Evolutionary conservation across 2,113 vertebrate species (phyloP).

Genomic region (Rostratula benghalensis): DNA sequence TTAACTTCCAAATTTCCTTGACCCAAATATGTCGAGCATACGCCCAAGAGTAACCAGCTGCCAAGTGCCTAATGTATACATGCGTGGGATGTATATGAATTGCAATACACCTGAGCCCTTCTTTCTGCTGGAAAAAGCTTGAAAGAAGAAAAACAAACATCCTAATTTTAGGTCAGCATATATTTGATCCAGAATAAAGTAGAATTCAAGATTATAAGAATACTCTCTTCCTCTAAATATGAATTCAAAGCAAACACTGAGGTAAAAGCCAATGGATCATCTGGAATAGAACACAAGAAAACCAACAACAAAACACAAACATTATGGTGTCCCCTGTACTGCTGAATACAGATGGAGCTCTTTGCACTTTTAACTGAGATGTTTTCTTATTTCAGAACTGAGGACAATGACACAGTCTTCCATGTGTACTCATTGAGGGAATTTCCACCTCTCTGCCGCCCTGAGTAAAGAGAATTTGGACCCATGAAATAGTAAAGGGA

Average conservation of each 20-base stretch:
- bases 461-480: not conserved
- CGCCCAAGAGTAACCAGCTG: not conserved
- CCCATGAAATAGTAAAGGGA: not conserved
- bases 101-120: not conserved
- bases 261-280: not conserved
- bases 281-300: not conserved
- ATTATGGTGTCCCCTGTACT: accelerated
- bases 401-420: not conserved
- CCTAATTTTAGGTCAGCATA: not conserved
- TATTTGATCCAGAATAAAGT: not conserved
- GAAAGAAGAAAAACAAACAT: not conserved
- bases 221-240: not conserved
- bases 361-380: not conserved
- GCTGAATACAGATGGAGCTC: not conserved
- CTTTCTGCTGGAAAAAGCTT: not conserved
- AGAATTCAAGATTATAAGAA: not conserved
- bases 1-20: not conserved
- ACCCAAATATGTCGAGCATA: not conserved
- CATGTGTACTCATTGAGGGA: accelerated
- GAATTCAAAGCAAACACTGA: not conserved
- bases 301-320: not conserved
- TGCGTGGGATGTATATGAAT: not conserved
- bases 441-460: not conserved
- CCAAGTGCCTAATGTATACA: not conserved
- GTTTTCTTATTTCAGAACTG: not conserved